phyloP scores from a whole-genome alignment of 1,140 invertebrate species.

The Prorops nasuta region DNA sequence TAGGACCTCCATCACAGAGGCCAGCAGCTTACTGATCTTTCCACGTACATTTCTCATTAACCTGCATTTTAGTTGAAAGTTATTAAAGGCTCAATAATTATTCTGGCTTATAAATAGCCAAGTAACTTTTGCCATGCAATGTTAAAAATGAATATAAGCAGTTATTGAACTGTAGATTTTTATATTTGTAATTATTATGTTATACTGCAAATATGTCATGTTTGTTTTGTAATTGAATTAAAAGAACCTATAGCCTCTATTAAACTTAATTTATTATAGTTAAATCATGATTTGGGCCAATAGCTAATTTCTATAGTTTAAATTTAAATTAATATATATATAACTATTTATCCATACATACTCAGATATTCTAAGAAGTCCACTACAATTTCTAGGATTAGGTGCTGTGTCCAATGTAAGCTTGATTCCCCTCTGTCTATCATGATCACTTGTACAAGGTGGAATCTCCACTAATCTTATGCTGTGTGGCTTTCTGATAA shows the following conservation, averaged over 20 bases:
- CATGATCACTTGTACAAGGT: conserved; percentile 53
- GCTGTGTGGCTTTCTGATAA: conserved; percentile 68
- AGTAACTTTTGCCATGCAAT: conserved; percentile 20
- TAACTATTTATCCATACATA: conserved; percentile 45
- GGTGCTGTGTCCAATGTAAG: conserved; percentile 58
- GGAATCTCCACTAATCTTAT: conserved; percentile 79
- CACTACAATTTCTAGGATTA: conserved; percentile 52
- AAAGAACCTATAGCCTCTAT: no score
- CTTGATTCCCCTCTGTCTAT: conserved; percentile 61
- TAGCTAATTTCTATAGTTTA: no score
- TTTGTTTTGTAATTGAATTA: no score
- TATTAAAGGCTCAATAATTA: conserved; percentile 37
- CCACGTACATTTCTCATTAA: conserved; percentile 59
- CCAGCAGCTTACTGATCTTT: conserved; percentile 63
- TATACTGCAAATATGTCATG: conserved; percentile 1
- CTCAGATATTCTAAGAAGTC: conserved; percentile 62
- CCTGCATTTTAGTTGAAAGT: conserved; percentile 54
- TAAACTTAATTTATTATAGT: no score
- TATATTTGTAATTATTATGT: neutral
- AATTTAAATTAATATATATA: conserved; percentile 4
- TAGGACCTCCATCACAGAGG: conserved; percentile 64
- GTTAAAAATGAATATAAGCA: conserved; percentile 23
- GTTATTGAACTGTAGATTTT: neutral
- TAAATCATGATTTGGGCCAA: no score
- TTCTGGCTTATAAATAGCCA: conserved; percentile 32